Base-by-base conservation (phyloP, 1,140 invertebrate species). In the Drosophila pachea region DNA sequence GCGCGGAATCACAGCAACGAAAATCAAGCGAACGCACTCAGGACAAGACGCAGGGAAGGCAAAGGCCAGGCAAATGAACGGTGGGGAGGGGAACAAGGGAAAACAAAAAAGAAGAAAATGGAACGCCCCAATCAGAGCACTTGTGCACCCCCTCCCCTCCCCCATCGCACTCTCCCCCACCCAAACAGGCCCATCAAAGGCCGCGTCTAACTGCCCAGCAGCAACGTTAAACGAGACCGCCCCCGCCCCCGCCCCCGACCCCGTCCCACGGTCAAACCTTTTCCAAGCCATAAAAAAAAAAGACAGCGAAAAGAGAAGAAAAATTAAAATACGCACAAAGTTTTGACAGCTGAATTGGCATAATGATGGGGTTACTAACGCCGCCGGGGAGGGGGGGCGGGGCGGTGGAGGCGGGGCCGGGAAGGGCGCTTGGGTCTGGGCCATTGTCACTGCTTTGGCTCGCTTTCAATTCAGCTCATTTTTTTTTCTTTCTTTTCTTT, bases 281-380 rank as follows among this genome's bases (percentile, higher is more conserved):
- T 79, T 79, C 50, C 65, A 76, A 60, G 73, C 77, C 79, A 76
- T 84, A 79, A 79, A 61, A 47, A 8, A 58, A 59, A 56, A 47
- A 49, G 49, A 35, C 52, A 52, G 55, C 54, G 52, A 81, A 67
- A 73, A 67, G 68, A 68, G 63, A 67, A 79, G 76, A 79, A 84
- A 78, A 78, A 83, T 76, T 78, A 83, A 83, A 83, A 84, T 83
- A 86, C 79, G 81, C 81, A 84, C 76, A 84, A 84, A 84, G 79
- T 84, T 84, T 84, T 84, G 81, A 84, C 81, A 86, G 81, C 81
- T 79, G 81, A 84, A 84, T 84, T 84, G 79, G 79, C 79, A 84
- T 84, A 84, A 84, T 84, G 81, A 84, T 84, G 79, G 79, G 79
- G 79, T 84, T 84, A 84, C 73, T 79, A 67, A 68, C 76, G 73